A percentile compares a stretch with the other conserved stretches of the same genome.
Conservation (phyloP, 2,113 vertebrate genomes). For the Hemiscyllium ocellatum region DNA sequence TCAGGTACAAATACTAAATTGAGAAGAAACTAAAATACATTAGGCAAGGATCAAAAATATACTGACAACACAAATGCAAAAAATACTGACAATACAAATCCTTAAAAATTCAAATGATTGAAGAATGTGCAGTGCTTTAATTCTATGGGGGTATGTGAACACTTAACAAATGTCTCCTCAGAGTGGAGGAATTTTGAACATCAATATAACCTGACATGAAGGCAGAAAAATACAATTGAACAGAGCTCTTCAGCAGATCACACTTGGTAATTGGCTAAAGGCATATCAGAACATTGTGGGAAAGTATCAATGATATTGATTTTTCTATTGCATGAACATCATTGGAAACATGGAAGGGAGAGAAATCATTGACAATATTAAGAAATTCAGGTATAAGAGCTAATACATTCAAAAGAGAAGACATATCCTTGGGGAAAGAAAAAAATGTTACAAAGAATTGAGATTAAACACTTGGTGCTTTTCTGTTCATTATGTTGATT, state of each 20-base stretch:
- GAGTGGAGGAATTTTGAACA: background rate
- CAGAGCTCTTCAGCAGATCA: background rate
- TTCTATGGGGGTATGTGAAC: background rate
- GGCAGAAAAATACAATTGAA: background rate
- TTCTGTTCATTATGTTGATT: background rate
- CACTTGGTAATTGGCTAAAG: background rate
- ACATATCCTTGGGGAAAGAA: background rate
- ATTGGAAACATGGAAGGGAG: background rate
- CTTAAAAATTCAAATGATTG: background rate
- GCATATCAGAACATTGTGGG: background rate
- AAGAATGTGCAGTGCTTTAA: background rate
- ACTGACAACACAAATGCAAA: background rate
- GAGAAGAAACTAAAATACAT: background rate
- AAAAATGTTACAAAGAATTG: background rate
- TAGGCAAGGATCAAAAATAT: background rate
- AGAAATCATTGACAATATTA: background rate
- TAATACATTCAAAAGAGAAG: background rate
- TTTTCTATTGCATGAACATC: background rate
- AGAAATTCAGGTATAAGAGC: background rate
- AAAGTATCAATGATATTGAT: background rate
- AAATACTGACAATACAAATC: background rate
- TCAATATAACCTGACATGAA: background rate
- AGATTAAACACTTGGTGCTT: background rate
- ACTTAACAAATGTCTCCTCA: background rate
- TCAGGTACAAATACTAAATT: background rate